These are phyloP conservation scores for Uloborus diversus DNA, from an alignment of 1,140 invertebrate genomes.

Conservation along the genomic window DNA sequence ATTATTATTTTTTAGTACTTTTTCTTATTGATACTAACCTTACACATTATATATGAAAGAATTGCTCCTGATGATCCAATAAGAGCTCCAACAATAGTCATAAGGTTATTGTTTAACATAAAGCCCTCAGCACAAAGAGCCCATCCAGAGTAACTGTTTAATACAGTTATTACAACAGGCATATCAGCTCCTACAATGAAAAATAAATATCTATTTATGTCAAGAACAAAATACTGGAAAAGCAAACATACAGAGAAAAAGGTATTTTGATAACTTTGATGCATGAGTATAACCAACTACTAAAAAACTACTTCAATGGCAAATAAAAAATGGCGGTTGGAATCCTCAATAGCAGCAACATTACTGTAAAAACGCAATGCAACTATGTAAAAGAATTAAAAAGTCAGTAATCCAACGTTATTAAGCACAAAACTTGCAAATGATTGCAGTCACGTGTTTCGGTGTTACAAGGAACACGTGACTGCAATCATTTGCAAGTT, in stretches of 20 bases:
- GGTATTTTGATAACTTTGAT: background rate
- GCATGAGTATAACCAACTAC: too few species aligned
- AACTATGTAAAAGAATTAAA: too few species aligned
- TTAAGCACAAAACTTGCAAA: too few species aligned
- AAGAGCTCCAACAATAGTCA: constrained; percentile 90
- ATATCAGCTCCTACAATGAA: constrained; percentile 79
- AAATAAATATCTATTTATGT: background rate
- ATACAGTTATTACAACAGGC: constrained; percentile 91
- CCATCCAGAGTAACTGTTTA: constrained; percentile 86
- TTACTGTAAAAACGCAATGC: too few species aligned
- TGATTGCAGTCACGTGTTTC: too few species aligned
- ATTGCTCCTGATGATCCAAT: constrained; percentile 93
- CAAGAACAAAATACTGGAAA: background rate
- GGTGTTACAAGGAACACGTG: too few species aligned
- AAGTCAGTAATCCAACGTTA: too few species aligned
- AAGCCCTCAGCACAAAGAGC: constrained; percentile 90
- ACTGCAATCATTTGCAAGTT: too few species aligned
- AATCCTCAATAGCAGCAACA: too few species aligned
- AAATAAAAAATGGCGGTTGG: too few species aligned
- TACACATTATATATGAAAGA: constrained; percentile 94
- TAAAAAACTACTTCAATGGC: too few species aligned
- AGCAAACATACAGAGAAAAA: background rate
- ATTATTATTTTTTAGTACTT: too few species aligned
- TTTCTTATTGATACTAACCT: constrained; percentile 72
- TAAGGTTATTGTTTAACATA: constrained; percentile 91